Evolutionary conservation across 2,797 vertebrate genomes (phyloP).

Genomic region (Alauda arvensis): DNA sequence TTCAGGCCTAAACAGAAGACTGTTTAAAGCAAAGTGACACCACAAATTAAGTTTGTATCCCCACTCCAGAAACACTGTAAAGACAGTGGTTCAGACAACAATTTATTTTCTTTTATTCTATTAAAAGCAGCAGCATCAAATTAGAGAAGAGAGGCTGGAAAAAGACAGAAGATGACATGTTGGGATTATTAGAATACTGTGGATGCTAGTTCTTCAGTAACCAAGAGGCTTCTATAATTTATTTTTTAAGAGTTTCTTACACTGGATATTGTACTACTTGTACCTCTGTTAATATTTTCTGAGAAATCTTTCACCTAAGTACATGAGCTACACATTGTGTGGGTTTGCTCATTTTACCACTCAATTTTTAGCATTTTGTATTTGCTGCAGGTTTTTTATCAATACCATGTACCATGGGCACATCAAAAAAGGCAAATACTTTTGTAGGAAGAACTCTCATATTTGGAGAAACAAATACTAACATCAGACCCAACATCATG

Average conservation of each 20-base stretch:
- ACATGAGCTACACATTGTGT: neutral
- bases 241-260: neutral
- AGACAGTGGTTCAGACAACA: conserved; percentile 43
- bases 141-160: conserved; percentile 20
- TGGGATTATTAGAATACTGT: conserved; percentile 15
- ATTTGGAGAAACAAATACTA: neutral
- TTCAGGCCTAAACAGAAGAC: conserved; percentile 45
- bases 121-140: conserved; percentile 50
- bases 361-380: neutral
- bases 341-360: neutral
- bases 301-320: neutral
- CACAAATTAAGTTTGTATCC: conserved; percentile 30
- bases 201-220: conserved; percentile 29
- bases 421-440: neutral
- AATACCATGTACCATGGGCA: neutral
- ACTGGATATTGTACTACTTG: neutral
- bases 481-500: neutral
- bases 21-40: conserved; percentile 44
- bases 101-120: conserved; percentile 50
- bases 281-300: neutral
- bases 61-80: conserved; percentile 28
- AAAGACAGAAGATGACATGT: conserved; percentile 17
- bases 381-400: neutral
- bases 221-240: neutral
- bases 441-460: neutral